These are phyloP conservation scores for Paguma larvata DNA, from an alignment of 2,797 vertebrate species.

Conservation along the genomic window DNA sequence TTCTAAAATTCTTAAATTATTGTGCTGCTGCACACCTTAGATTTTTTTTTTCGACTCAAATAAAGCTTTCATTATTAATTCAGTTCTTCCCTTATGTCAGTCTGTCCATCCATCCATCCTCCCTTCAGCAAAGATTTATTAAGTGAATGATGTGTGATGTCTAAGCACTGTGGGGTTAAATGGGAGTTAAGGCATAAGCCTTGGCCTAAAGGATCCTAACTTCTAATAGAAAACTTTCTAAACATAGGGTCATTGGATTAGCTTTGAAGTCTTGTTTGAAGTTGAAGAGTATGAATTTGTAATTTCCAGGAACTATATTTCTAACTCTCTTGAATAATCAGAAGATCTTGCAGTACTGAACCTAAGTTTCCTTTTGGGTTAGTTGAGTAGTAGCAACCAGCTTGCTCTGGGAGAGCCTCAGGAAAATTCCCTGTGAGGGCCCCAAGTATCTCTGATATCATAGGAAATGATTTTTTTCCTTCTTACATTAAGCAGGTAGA, in stretches of 20 bases:
- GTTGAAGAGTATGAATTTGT: slow-evolving; percentile 51
- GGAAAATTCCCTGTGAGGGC: background rate
- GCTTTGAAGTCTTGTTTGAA: slow-evolving; percentile 31
- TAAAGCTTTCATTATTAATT: background rate
- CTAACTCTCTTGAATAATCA: background rate
- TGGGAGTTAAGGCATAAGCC: background rate
- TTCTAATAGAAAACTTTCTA: background rate
- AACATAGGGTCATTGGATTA: background rate
- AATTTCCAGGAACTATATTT: slow-evolving; percentile 39
- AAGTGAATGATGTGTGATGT: background rate
- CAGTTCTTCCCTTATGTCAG: background rate
- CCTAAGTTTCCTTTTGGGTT: slow-evolving; percentile 8
- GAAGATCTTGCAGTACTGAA: slow-evolving; percentile 18
- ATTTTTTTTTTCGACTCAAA: background rate
- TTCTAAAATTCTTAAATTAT: background rate
- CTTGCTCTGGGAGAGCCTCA: background rate
- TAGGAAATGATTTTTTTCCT: background rate
- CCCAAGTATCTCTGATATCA: background rate
- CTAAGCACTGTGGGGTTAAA: background rate
- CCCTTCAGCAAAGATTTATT: background rate
- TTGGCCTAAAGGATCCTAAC: background rate
- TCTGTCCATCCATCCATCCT: background rate
- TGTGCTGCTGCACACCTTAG: background rate
- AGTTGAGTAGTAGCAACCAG: background rate
- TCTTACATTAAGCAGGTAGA: background rate